Conservation (phyloP, 2,888 invertebrate species). For the Mellilla xanthometata region DNA sequence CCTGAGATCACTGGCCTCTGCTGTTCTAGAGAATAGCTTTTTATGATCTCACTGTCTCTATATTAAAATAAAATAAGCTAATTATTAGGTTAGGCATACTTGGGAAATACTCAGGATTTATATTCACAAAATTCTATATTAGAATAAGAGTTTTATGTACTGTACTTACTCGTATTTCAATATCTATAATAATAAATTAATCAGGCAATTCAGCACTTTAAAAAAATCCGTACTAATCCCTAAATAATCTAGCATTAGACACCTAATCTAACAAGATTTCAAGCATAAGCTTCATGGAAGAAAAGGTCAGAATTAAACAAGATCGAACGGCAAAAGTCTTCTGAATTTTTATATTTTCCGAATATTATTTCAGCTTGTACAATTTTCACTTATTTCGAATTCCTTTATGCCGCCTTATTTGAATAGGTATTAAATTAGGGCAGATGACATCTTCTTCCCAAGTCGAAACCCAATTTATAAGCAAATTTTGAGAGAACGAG, state of each 20-base stretch:
- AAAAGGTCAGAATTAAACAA: background rate
- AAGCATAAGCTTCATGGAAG: background rate
- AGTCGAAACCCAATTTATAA: slow-evolving; percentile 49
- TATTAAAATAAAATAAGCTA: too few relatives aligned
- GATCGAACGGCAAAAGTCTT: slow-evolving; percentile 5
- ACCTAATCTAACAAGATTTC: background rate
- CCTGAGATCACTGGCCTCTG: slow-evolving; percentile 7
- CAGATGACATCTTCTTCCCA: slow-evolving; percentile 40
- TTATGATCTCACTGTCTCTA: background rate
- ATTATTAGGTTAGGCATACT: too few relatives aligned
- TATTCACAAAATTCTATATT: too few relatives aligned
- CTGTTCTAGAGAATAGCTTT: background rate
- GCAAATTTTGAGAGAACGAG: slow-evolving; percentile 38
- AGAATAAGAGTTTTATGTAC: too few relatives aligned
- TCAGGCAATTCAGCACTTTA: too few relatives aligned
- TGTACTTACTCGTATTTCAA: too few relatives aligned
- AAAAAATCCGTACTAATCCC: too few relatives aligned
- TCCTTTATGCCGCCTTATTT: slow-evolving; percentile 33
- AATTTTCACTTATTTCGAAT: slow-evolving; percentile 37
- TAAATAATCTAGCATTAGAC: too few relatives aligned
- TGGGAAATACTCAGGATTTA: too few relatives aligned
- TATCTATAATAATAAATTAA: too few relatives aligned
- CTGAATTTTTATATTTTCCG: slow-evolving; percentile 4
- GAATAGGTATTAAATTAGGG: slow-evolving; percentile 44
- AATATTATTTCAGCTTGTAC: slow-evolving; percentile 21